Evolutionary conservation across 2,888 invertebrate species (phyloP), one percentile per base, ranked within the genome.

Genomic region (Sabatieria punctata): DNA sequence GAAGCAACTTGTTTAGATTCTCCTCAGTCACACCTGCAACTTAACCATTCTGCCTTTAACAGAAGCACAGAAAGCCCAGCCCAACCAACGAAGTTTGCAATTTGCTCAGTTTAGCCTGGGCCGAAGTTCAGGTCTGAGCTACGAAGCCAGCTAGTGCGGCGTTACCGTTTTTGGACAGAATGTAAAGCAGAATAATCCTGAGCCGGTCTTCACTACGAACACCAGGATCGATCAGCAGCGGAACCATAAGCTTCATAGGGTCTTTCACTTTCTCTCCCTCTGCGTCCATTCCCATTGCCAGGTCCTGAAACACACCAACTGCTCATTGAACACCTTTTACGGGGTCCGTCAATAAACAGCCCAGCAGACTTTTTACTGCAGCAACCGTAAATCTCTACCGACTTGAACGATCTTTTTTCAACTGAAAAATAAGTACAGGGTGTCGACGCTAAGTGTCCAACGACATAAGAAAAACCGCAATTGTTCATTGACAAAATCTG

Each of bases 181-280:
- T 88, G 72, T 95, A 97, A 43, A 99, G 76, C 19, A 95, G 81
- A 61, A 99, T 95, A 54, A 99, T 88, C 44, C 97, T 80, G 71
- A 97, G 83, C 72, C 97, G 93, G 68, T 91, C 71, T 51, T 69
- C 80, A 33, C 69, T 69, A 45, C 78, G 74, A 44, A 88, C 82
- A 69, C 81, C 81, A 61, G 81, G 79, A 68, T 97, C 95, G 36
- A 99, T 74, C 41, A 99, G 75, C 52, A 97, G 85, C 3, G 97
- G 97, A 4, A 95, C 95, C 68, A 97, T 95, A 68, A 86, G 86
- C 52, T 91, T 78, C 93, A 97, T 97, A 67, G 93, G 95, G 71
- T 99, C 97, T 68, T 91, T 91, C 59, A 99, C 93, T 64, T 88
- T 85, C 68, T 99, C 97, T 21, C 97, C 97, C 64, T 97, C 93